Evolutionary conservation across 2,113 vertebrate species (phyloP), one percentile per base, ranked within the genome.

Genomic region (Sinocyclocheilus anophthalmus): DNA sequence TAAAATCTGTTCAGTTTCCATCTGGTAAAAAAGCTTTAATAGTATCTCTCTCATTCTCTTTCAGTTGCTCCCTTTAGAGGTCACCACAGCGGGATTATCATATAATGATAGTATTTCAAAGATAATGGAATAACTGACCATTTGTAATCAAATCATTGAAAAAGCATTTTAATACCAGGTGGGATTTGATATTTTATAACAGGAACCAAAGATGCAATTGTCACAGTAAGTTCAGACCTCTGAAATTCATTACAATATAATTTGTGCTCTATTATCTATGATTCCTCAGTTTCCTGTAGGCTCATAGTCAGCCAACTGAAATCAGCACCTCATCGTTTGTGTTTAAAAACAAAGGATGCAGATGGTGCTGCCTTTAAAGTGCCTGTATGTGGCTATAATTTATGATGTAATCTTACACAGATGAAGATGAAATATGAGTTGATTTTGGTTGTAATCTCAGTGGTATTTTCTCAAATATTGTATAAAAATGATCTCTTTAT

Each of bases 341-440:
- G 39, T 75, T 75, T 5, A 75, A 48, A 45, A 75, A 48, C 72
- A 24, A 24, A 83, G 45, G 57, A 82, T 18, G 57, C 8, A 69
- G 26, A 65, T 78, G 50, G 77, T 50, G 24, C 24, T 67, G 24
- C 26, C 16, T 67, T 67, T 67, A 78, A 53, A 77, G 48, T 39
- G 9, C 24, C 24, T 61, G 37, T 61, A 11, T 70, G 67, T 70
- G 67, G 8, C 26, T 73, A 39, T 45, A 45, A 37, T 18, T 10
- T 8, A 9, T 45, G 11, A 73, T n/a, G 11, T 42, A 45, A 75
- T 75, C 39, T 24, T 75, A 45, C 39, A 24, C 39, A 24, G 39
- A 45, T 39, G 33, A 18, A 70, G 69, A 9, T 20, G 11, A 4
- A 33, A 37, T 39, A 39, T 70, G 7, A 33, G 14, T 42, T 39